phyloP scores from a whole-genome alignment of 1,140 invertebrate genomes.

The Acyrthosiphon pisum region DNA sequence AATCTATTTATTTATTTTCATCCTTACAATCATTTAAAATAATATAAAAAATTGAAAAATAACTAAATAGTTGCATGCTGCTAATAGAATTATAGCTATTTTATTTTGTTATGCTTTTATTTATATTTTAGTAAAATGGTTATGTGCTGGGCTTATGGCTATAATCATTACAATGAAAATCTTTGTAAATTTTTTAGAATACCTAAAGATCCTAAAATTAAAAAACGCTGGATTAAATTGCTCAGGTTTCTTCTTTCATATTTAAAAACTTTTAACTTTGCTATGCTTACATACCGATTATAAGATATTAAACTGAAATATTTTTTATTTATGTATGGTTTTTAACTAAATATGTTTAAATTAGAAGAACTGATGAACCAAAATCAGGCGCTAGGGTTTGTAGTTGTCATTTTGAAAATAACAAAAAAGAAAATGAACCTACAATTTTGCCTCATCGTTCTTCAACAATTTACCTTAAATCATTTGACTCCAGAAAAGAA shows the following conservation, averaged over 20 bases:
- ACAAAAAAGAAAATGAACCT: background rate
- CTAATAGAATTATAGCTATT: background rate
- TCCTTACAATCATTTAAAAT: background rate
- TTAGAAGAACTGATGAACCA: conserved; percentile 7
- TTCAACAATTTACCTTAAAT: background rate
- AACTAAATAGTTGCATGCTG: background rate
- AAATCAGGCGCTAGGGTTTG: background rate
- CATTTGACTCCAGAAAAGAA: background rate
- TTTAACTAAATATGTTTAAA: background rate
- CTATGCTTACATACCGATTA: background rate
- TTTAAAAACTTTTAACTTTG: background rate
- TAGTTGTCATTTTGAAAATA: background rate
- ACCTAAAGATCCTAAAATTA: background rate
- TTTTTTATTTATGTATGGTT: background rate
- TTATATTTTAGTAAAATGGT: background rate
- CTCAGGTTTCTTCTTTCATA: background rate
- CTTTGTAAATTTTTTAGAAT: background rate
- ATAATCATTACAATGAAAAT: background rate
- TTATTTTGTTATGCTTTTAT: background rate
- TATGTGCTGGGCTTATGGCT: background rate
- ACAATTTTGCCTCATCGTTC: background rate
- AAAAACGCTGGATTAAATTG: background rate
- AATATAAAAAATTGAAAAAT: background rate
- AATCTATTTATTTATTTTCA: background rate
- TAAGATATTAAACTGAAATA: background rate